phyloP scores from a whole-genome alignment of 2,113 vertebrate genomes.

The Cyphomyrus discorhynchus region DNA sequence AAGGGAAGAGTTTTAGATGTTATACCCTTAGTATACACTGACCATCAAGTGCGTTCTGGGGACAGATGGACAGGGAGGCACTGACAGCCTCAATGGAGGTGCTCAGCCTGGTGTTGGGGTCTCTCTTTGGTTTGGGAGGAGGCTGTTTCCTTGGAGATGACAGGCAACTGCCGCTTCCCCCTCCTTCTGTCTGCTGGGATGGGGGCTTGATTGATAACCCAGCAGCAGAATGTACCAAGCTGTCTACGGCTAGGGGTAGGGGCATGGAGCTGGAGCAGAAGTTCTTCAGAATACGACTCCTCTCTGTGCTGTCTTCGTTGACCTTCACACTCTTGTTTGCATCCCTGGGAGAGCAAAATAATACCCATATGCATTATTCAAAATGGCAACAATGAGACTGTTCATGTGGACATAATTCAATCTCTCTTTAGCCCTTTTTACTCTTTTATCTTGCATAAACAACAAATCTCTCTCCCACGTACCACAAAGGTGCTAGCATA shows the following conservation, averaged over 20 bases:
- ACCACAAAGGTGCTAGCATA: neutral
- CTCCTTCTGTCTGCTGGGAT: slow-evolving; percentile 61
- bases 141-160: slow-evolving; percentile 92
- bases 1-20: slow-evolving; percentile 60
- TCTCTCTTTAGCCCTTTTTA: slow-evolving; percentile 31
- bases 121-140: slow-evolving; percentile 94
- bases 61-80: slow-evolving; percentile 74
- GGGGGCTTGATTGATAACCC: slow-evolving; percentile 70
- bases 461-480: neutral
- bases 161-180: slow-evolving; percentile 47
- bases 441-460: neutral
- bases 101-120: slow-evolving; percentile 89
- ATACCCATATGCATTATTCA: slow-evolving; percentile 46
- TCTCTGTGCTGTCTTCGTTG: slow-evolving; percentile 51
- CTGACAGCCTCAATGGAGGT: slow-evolving; percentile 91
- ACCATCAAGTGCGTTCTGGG: slow-evolving; percentile 77
- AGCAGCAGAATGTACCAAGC: slow-evolving; percentile 60
- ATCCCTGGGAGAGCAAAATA: slow-evolving; percentile 58
- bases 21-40: slow-evolving; percentile 58
- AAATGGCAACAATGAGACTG: slow-evolving; percentile 38
- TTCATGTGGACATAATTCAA: slow-evolving; percentile 16
- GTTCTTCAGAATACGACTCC: slow-evolving; percentile 58
- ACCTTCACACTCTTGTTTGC: slow-evolving; percentile 68
- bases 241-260: slow-evolving; percentile 64
- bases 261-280: slow-evolving; percentile 68